Conservation (phyloP, 2,888 invertebrate genomes). For the Fragum sueziense region DNA sequence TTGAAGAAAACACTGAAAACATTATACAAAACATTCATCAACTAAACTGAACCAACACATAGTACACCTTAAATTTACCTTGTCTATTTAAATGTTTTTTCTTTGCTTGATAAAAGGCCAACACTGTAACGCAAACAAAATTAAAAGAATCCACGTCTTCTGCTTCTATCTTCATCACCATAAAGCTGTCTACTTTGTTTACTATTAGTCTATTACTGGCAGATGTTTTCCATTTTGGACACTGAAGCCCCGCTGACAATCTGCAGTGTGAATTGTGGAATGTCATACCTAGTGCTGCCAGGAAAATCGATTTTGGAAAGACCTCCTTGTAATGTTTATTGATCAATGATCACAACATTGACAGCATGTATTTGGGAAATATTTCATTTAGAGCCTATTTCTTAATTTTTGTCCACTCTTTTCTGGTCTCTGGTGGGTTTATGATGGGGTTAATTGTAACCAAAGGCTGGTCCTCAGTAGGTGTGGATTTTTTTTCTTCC, state of each 20-base stretch:
- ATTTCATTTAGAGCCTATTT: conserved; percentile 15
- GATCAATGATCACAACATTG: background rate
- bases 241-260: conserved; percentile 20
- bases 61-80: too few species aligned
- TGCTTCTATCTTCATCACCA: conserved; percentile 18
- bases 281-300: conserved; percentile 20
- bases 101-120: too few species aligned
- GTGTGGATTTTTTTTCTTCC: background rate
- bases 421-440: conserved; percentile 13
- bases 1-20: too few species aligned
- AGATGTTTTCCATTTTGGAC: conserved; percentile 23
- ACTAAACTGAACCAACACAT: too few species aligned
- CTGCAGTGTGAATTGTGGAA: conserved; percentile 17
- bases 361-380: background rate
- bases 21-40: too few species aligned
- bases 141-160: background rate
- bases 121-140: background rate
- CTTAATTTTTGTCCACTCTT: conserved; percentile 30
- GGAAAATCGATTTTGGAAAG: conserved; percentile 4
- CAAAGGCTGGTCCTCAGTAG: conserved; percentile 9
- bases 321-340: conserved; percentile 5
- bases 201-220: conserved; percentile 9
- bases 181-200: conserved; percentile 16
- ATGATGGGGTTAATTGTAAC: conserved; percentile 1
- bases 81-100: too few species aligned